Evolutionary conservation across 2,888 invertebrate species (phyloP), one percentile per base, ranked within the genome.

Genomic region (Aspidiotus destructor): DNA sequence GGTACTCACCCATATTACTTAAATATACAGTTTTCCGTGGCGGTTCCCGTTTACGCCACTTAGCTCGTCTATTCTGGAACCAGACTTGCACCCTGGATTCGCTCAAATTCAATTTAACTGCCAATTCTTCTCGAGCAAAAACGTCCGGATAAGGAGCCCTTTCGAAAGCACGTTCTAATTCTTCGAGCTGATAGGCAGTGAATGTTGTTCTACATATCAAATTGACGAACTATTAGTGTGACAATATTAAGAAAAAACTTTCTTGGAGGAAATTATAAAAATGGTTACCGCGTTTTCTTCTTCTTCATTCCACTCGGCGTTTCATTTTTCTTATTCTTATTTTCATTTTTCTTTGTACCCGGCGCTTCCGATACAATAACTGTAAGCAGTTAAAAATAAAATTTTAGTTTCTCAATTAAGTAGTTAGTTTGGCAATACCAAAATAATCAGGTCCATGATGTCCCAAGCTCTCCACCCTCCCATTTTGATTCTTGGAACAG

Each of bases 121-220:
- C 96, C 69, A 96, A 80, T 77, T 95, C 95, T 77, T 96, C 95
- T 70, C 96, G 81, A 1, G 95, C 95, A 76, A 95, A 95, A 1
- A 96, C 94, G 77, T 96, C 96, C 0, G 96, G 96, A 76, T 96
- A 96, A 0, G 96, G 96, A 0, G 95, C 96, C 48, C 94, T 83
- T 77, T 96, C 93, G 76, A 96, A 96, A 0, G 95, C 95, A 60
- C 92, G 81, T 77, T 96, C 96, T 75, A 96, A 78, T 75, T 95
- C 93, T 76, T 95, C 94, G 71, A 96, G 80, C 77, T 96, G 96
- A 76, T 91, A 94, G 0, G 94, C 92, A 7, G 95, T 95, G 76
- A 96, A 96, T 8, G 96, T 96, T 2, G 96, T 96, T 78, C 96
- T 95, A 81, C 72, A 60, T 41, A 5, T 3, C 5, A 28, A 28